These are phyloP conservation scores for Hydriomena furcata DNA, from an alignment of 2,888 invertebrate genomes.

Conservation along the genomic window DNA sequence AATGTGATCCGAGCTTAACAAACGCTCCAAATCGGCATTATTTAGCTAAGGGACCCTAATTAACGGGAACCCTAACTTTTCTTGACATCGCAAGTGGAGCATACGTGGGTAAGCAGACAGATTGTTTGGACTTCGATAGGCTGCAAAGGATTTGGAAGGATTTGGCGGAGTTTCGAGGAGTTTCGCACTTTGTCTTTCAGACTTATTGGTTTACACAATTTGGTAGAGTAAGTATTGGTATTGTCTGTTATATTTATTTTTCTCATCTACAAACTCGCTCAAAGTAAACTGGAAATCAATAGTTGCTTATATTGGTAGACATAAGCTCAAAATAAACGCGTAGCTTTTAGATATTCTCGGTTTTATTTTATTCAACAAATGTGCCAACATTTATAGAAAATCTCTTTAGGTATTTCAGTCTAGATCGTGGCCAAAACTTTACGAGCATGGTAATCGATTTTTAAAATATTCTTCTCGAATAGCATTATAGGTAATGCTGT, in stretches of 20 bases:
- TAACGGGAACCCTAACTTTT: constrained; percentile 71
- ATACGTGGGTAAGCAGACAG: constrained; percentile 54
- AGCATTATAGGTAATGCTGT: too few species aligned
- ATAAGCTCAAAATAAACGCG: too few species aligned
- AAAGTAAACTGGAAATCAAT: constrained; percentile 8
- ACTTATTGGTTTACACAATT: constrained; percentile 31
- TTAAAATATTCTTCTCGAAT: too few species aligned
- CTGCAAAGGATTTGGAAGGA: constrained; percentile 54
- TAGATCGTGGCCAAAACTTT: too few species aligned
- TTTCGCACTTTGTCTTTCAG: constrained; percentile 38
- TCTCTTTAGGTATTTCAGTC: too few species aligned
- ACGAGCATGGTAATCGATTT: too few species aligned
- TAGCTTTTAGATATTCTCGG: too few species aligned
- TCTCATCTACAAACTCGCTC: not conserved
- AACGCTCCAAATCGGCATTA: constrained; percentile 70
- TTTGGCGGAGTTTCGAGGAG: constrained; percentile 49
- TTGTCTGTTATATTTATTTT: constrained; percentile 9
- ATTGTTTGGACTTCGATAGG: constrained; percentile 64
- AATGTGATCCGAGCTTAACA: constrained; percentile 53
- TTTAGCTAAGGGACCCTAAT: constrained; percentile 65
- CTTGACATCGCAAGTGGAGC: constrained; percentile 60
- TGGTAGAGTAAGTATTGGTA: constrained; percentile 6
- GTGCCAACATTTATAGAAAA: too few species aligned
- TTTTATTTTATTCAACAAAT: too few species aligned
- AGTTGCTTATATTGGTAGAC: not conserved